phyloP scores from a whole-genome alignment of 2,113 vertebrate genomes.

The Centropus bengalensis region DNA sequence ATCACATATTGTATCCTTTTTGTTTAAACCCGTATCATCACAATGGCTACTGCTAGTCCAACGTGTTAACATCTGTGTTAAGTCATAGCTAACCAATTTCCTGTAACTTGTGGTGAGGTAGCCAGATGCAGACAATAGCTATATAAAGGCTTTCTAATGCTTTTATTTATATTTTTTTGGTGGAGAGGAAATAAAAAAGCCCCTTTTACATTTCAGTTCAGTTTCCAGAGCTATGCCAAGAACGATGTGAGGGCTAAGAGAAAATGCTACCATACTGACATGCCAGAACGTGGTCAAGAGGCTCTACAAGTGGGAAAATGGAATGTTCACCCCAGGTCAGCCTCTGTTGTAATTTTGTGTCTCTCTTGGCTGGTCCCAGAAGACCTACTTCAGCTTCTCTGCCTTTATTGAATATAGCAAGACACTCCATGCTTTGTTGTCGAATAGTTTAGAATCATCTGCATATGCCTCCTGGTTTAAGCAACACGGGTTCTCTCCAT shows the following conservation, averaged over 20 bases:
- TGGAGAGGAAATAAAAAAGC: neutral
- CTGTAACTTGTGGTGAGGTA: conserved; percentile 44
- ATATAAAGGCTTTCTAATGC: neutral
- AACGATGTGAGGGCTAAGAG: neutral
- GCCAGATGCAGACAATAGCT: conserved; percentile 49
- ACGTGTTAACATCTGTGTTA: conserved; percentile 55
- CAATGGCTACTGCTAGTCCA: conserved; percentile 54
- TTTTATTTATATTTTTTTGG: neutral
- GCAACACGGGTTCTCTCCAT: rapidly evolving
- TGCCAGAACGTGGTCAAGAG: neutral
- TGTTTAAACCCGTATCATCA: conserved; percentile 21
- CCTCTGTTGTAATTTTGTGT: neutral
- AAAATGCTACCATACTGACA: neutral
- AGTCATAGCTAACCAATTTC: conserved; percentile 59
- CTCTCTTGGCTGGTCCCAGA: neutral
- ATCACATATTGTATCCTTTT: neutral
- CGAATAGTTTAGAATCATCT: neutral
- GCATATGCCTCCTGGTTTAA: neutral
- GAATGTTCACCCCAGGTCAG: neutral
- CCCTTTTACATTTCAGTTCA: neutral
- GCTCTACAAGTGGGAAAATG: rapidly evolving
- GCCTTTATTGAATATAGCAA: neutral
- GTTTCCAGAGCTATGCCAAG: neutral
- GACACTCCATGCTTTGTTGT: rapidly evolving
- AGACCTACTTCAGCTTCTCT: neutral